A percentile compares a stretch with the other conserved stretches of the same genome.
These are phyloP conservation scores for Ceyx melanurus DNA, from an alignment of 2,113 vertebrate genomes.

Conservation along the genomic window DNA sequence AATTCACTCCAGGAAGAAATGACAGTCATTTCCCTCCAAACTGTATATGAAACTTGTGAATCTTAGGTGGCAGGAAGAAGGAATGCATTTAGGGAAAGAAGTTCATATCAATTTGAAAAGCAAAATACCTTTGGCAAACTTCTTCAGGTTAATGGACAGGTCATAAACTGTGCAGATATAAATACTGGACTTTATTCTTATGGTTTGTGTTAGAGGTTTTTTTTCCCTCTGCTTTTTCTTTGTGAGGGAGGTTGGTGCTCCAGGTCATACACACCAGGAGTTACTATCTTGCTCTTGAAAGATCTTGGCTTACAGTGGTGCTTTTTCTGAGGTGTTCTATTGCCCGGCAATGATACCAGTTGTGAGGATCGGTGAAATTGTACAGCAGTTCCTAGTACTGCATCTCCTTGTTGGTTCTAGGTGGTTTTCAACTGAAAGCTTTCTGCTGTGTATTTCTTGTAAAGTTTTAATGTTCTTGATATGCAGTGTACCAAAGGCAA, in stretches of 20 bases:
- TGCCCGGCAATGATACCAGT: neutral
- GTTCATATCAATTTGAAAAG: neutral
- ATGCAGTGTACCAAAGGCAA: neutral
- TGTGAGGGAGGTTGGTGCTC: neutral
- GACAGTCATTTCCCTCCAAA: neutral
- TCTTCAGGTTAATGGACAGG: neutral
- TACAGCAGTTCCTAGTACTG: neutral
- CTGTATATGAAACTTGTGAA: neutral
- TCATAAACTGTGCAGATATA: neutral
- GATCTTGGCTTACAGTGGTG: neutral
- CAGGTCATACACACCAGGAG: neutral
- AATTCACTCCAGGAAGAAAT: neutral
- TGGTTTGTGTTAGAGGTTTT: neutral
- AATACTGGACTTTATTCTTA: neutral
- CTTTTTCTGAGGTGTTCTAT: neutral
- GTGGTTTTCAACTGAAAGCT: neutral
- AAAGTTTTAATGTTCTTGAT: neutral
- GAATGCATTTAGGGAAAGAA: neutral
- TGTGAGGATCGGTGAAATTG: neutral
- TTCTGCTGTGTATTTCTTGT: neutral
- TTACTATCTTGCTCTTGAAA: neutral
- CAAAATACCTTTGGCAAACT: neutral
- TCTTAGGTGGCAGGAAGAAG: neutral
- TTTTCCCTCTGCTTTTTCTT: neutral
- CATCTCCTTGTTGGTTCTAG: neutral